These are phyloP conservation scores for Protomyctophum bolini DNA, from an alignment of 2,113 vertebrate species.

Conservation along the genomic window DNA sequence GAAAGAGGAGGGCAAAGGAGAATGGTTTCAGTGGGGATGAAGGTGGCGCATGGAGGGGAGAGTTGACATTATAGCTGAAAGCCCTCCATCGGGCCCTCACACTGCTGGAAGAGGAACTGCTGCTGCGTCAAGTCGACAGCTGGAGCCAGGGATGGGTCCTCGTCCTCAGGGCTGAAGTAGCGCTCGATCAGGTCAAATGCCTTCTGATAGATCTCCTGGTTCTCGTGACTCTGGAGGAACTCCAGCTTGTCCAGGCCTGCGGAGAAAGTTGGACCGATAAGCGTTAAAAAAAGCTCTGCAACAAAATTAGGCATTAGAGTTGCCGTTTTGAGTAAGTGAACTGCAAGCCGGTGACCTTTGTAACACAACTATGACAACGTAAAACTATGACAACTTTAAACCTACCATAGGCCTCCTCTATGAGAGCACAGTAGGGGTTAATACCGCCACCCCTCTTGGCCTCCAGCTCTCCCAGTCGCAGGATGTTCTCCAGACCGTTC, in stretches of 20 bases:
- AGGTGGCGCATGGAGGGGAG: slow-evolving; percentile 39
- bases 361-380: neutral
- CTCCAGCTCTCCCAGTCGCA: slow-evolving; percentile 94
- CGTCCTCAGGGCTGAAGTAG: slow-evolving; percentile 96
- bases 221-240: slow-evolving; percentile 96
- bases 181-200: slow-evolving; percentile 98
- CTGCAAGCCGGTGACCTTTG: neutral
- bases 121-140: slow-evolving; percentile 97
- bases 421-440: slow-evolving; percentile 95
- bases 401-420: slow-evolving; percentile 96
- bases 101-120: slow-evolving; percentile 98
- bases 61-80: slow-evolving; percentile 92
- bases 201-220: slow-evolving; percentile 99
- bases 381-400: neutral
- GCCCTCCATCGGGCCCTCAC: slow-evolving; percentile 97
- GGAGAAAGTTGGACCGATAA: neutral
- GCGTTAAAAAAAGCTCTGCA: no score
- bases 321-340: no score
- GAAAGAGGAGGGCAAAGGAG: neutral
- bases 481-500: slow-evolving; percentile 95
- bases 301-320: no score
- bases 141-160: slow-evolving; percentile 91
- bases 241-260: slow-evolving; percentile 97
- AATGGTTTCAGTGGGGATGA: slow-evolving; percentile 51
- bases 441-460: slow-evolving; percentile 92